Evolutionary conservation across 2,797 vertebrate species (phyloP), one percentile per base, ranked within the genome.

Genomic region (Picus viridis): DNA sequence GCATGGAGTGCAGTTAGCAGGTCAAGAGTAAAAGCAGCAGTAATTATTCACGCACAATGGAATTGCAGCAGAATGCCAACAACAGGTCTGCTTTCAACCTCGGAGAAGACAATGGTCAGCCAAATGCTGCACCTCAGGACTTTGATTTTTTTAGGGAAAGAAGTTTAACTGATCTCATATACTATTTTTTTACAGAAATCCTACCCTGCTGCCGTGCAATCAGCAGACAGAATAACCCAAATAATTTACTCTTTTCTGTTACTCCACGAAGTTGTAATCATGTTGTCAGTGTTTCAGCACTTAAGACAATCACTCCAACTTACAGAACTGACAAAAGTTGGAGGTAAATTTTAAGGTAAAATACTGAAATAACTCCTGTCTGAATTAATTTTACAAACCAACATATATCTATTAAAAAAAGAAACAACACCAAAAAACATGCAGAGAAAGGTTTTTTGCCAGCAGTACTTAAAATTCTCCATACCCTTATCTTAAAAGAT

Each of bases 1-100:
- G 47, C 56, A 86, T 36, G 0, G 1, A 83, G 13, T 32, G 64
- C 75, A 79, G 45, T 36, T 64, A 79, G 71, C 27, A 77, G 61
- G 64, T 58, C 62, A 84, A 32, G 34, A 89, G 39, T 32, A 80
- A 89, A 62, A 61, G 71, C 69, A 71, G 6, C 30, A 79, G 32
- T 47, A 79, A 80, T 85, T 76, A 86, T 56, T 94, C 83, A 92
- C 58, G 82, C 58, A 80, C 72, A 83, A 56, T 19, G 45, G 53
- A 27, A 79, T 8, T 49, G 61, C 39, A 73, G 75, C 49, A 67
- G 64, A 79, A 84, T 4, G 49, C 65, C 59, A 39, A 56, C 30
- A 82, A 67, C 29, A 39, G 0, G 7, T 41, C 56, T 86, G 57
- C 27, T 79, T 88, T 49, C 86, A 90, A 18, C 39, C 18, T n/a